Percentiles rank a stretch among this genome's conserved stretches.
phyloP scores from a whole-genome alignment of 2,797 vertebrate genomes.

The Pelobates cultripes region DNA sequence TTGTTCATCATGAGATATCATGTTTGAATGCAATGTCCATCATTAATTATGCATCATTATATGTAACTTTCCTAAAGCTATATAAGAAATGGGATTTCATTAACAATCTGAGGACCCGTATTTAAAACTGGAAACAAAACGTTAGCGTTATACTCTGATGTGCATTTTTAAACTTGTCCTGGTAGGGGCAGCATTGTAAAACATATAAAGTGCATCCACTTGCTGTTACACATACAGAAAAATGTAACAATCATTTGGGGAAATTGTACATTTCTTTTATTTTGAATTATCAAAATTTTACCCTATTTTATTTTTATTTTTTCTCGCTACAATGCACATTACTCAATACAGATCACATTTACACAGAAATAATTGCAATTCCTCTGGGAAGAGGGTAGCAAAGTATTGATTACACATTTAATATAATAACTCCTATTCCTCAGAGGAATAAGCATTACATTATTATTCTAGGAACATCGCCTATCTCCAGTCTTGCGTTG shows the following conservation, averaged over 20 bases:
- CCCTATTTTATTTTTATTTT: not conserved
- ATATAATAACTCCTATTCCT: not conserved
- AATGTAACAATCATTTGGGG: not conserved
- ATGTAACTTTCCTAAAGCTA: no score
- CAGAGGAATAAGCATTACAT: not conserved
- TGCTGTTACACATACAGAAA: not conserved
- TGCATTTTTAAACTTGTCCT: not conserved
- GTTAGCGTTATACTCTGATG: not conserved
- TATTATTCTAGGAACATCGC: not conserved
- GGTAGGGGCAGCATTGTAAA: not conserved
- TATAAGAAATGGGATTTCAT: no score
- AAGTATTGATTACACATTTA: slow-evolving; percentile 1
- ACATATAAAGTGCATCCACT: not conserved
- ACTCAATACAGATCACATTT: not conserved
- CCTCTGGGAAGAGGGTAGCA: not conserved
- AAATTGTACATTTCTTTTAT: no score
- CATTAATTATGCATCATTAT: no score
- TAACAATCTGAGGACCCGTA: no score
- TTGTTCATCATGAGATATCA: no score
- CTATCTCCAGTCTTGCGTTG: not conserved
- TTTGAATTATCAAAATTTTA: no score
- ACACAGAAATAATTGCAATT: not conserved
- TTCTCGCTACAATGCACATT: not conserved
- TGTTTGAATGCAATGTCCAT: no score
- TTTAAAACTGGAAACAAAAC: no score